Evolutionary conservation across 2,797 vertebrate species (phyloP), one percentile per base, ranked within the genome.

Genomic region (Furcifer pardalis): DNA sequence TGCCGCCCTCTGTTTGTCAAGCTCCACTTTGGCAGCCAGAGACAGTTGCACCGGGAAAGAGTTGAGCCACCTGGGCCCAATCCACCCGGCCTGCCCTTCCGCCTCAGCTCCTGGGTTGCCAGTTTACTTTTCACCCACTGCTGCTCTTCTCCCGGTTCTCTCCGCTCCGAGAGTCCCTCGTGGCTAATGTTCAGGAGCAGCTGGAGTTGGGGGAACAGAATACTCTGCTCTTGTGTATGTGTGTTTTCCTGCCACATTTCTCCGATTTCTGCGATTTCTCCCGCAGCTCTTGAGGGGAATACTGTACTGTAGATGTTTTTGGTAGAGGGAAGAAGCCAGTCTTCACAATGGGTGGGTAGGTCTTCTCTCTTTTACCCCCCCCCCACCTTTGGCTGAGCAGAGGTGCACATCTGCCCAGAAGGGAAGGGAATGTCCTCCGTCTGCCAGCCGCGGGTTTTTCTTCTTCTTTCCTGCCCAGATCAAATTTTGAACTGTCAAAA

Each of bases 81-180:
- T 60, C 23, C 46, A 19, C n/a, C 23, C 35, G 13, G 42, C 25
- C 56, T 10, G 17, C 46, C 52, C 8, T 65, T 21, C 21, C 15
- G 9, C 10, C 49, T 75, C n/a, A n/a, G n/a, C 72, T 17, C n/a
- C 37, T 5, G 21, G 42, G 17, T 56, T 37, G 10, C 40, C 68
- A 21, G 62, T 1, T 30, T 35, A 6, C 23, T 32, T 13, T 3
- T 1, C 0, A 1, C 2, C 42, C 59, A 17, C 23, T 13, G 0
- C n/a, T n/a, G n/a, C 0, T 3, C 3, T 6, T 21, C 7, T 7
- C 1, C 21, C 25, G 3, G 15, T 4, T 7, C 27, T 10, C 52
- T 9, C 21, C 5, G 13, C 30, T 15, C 10, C 15, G 7, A 2
- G 10, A 44, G 37, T 42, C 63, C 63, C 37, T 19, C 17, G 63